These are phyloP conservation scores for Dexiosoma caninum DNA, from an alignment of 2,888 invertebrate species.

Conservation along the genomic window DNA sequence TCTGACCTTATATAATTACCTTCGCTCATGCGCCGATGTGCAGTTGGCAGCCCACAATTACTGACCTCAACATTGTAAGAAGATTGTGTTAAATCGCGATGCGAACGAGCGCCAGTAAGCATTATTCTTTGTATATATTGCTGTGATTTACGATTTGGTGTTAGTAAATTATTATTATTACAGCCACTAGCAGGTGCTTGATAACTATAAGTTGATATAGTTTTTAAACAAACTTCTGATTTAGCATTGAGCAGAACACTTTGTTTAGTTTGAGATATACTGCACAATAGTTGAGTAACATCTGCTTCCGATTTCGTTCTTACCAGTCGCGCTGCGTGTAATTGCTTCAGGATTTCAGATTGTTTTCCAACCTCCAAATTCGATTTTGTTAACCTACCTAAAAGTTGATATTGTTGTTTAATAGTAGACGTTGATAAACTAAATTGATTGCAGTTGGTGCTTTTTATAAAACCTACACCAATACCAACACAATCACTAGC, in stretches of 20 bases:
- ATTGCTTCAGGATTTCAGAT: slow-evolving; percentile 60
- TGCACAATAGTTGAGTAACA: slow-evolving; percentile 68
- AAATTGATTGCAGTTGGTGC: slow-evolving; percentile 26
- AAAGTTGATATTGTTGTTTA: slow-evolving; percentile 66
- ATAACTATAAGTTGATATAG: slow-evolving; percentile 75
- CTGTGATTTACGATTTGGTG: slow-evolving; percentile 3
- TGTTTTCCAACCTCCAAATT: slow-evolving; percentile 68
- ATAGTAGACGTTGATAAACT: slow-evolving; percentile 34
- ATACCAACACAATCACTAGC: slow-evolving; percentile 31
- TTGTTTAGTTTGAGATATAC: slow-evolving; percentile 63
- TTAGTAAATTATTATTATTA: slow-evolving; percentile 5
- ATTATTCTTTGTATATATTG: slow-evolving; percentile 50
- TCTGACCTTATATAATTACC: slow-evolving; percentile 65
- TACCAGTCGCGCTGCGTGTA: slow-evolving; percentile 66
- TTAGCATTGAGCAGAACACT: slow-evolving; percentile 73
- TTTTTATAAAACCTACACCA: slow-evolving; percentile 21
- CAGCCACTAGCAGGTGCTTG: slow-evolving; percentile 37
- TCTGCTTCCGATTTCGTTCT: slow-evolving; percentile 76
- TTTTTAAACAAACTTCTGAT: slow-evolving; percentile 76
- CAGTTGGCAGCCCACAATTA: slow-evolving; percentile 48
- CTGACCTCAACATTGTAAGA: slow-evolving; percentile 58
- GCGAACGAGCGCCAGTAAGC: slow-evolving; percentile 74
- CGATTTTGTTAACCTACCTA: slow-evolving; percentile 69
- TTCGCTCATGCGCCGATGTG: slow-evolving; percentile 75
- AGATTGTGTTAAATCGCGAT: slow-evolving; percentile 73